Conservation (phyloP, 53 echinoderm and acorn worm species). For the Pentamera pediparva region DNA sequence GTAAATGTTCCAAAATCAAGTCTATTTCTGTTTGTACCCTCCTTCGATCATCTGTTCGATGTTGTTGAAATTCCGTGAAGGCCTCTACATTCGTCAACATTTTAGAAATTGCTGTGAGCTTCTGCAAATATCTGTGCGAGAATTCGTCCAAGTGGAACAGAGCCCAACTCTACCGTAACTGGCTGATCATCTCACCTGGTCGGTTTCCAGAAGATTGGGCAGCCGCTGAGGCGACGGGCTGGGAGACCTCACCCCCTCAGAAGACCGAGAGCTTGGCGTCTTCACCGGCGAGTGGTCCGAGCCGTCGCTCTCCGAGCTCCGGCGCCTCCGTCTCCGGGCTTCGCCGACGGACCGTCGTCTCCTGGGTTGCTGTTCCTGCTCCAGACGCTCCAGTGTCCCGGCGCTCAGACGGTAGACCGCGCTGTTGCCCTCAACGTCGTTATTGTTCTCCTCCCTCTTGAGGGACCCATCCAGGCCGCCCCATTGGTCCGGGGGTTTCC, state of each 20-base stretch:
- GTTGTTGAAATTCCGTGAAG: too few species aligned
- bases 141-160: too few species aligned
- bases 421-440: neutral
- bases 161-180: neutral
- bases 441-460: conserved; percentile 1
- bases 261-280: neutral
- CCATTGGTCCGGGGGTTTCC: neutral
- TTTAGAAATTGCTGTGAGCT: too few species aligned
- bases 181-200: conserved; percentile 24
- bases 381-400: conserved; percentile 11
- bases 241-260: neutral
- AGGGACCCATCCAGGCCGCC: neutral
- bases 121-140: too few species aligned
- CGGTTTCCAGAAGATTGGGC: conserved; percentile 6
- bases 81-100: too few species aligned
- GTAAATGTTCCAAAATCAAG: too few species aligned
- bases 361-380: neutral
- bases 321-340: neutral
- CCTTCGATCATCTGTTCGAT: too few species aligned
- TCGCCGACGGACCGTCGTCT: conserved; percentile 1
- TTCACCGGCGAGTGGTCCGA: conserved; percentile 12
- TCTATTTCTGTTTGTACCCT: too few species aligned
- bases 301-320: conserved; percentile 5
- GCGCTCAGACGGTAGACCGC: conserved; percentile 8
- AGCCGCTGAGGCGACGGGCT: conserved; percentile 6